Evolutionary conservation across 2,888 invertebrate species (phyloP), one percentile per base, ranked within the genome.

Genomic region (Saturnia pavonia): DNA sequence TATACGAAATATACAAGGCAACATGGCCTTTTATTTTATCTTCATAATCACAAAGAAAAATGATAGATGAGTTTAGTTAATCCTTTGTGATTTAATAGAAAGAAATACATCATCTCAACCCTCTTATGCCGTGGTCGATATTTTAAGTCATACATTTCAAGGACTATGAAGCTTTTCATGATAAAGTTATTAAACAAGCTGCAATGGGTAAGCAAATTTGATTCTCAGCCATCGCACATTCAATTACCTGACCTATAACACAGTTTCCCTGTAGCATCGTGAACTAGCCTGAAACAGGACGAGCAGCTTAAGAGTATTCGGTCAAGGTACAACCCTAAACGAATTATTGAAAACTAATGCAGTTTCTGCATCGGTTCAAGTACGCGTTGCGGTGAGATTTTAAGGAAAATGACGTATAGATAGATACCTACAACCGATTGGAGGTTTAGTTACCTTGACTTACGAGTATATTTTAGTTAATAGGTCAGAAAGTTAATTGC

Each of bases 341-440:
- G 69, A 76, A 79, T 87, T 88, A 89, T 80, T 75, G 82, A 74
- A 67, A 76, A 71, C 75, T 87, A 88, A 85, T 85, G 84, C 81
- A 84, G 72, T 78, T 77, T 72, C 72, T 71, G 67, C 74, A 74
- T 70, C 69, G 71, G 79, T 81, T 81, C 81, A 83, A 78, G 81
- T 77, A 74, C 77, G 75, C 54, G 73, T 54, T 65, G 71, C 66
- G 57, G 68, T 70, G 68, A 57, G 19, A 43, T 51, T 27, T 4
- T 42, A 48, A 14, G 42, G 27, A 65, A 45, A 68, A 45, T 45
- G 65, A 40, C 22, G 40, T 68, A 27, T n/a, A 48, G 45, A 48
- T 68, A n/a, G n/a, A n/a, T n/a, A n/a, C n/a, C n/a, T n/a, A 48
- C 51, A 54, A 40, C 1, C 27, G 16, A 69, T 43, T 60, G 69